Conservation (phyloP, 2,797 vertebrate species). For the Halcyon badia region DNA sequence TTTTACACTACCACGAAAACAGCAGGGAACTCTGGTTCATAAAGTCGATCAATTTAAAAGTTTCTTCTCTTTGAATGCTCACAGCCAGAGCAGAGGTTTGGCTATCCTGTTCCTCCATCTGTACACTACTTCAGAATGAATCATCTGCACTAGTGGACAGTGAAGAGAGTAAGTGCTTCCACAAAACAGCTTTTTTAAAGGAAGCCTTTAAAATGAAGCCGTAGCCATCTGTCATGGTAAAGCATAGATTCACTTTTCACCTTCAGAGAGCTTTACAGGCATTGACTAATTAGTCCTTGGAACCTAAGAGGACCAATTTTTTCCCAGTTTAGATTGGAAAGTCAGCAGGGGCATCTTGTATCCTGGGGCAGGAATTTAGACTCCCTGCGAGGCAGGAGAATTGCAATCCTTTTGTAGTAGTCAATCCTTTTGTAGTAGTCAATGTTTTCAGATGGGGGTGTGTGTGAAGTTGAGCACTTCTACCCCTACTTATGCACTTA, state of each 20-base stretch:
- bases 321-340: neutral
- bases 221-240: slow-evolving; percentile 25
- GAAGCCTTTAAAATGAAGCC: slow-evolving; percentile 27
- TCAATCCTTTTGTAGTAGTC: neutral
- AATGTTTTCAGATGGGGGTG: neutral
- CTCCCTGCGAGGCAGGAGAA: neutral
- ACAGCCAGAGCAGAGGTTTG: slow-evolving; percentile 13
- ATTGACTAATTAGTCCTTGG: slow-evolving; percentile 46
- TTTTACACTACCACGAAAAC: neutral
- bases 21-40: neutral
- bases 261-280: slow-evolving; percentile 5
- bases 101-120: slow-evolving; percentile 11
- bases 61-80: slow-evolving; percentile 18
- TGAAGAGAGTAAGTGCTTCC: slow-evolving; percentile 18
- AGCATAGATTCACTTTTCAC: slow-evolving; percentile 11
- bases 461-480: neutral
- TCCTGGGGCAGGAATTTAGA: slow-evolving; percentile 31
- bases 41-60: slow-evolving; percentile 8
- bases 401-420: neutral
- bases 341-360: slow-evolving; percentile 27
- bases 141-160: slow-evolving; percentile 11
- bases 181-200: neutral
- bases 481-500: neutral
- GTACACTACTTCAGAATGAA: neutral
- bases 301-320: neutral